A percentile compares a stretch with the other conserved stretches of the same genome.
phyloP scores from a whole-genome alignment of 1,140 invertebrate genomes.

The Penaeus japonicus region DNA sequence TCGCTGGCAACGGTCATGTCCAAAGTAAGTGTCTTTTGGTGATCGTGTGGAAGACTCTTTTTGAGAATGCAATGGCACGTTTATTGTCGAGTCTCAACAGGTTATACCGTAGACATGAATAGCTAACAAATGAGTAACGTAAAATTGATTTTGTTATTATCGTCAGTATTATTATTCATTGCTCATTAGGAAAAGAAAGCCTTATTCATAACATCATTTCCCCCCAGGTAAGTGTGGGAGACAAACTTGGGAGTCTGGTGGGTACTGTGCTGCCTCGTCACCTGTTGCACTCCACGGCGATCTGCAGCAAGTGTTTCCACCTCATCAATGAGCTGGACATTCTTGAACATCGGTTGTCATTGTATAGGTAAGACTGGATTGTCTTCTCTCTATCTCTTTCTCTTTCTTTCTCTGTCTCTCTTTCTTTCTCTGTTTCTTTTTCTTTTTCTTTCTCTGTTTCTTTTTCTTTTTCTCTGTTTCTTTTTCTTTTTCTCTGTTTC shows the following conservation, averaged over 20 bases:
- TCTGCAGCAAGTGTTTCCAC: constrained; percentile 53
- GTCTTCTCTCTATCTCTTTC: background rate
- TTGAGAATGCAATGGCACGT: background rate
- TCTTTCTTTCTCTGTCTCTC: background rate
- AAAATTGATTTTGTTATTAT: no score
- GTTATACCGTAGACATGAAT: no score
- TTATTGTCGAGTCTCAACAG: background rate
- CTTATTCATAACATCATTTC: background rate
- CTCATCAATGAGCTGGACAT: constrained; percentile 54
- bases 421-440: background rate
- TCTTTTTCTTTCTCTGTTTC: background rate
- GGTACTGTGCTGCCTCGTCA: constrained; percentile 42
- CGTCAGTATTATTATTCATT: no score
- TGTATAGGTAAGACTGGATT: constrained; percentile 28
- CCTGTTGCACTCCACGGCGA: constrained; percentile 39
- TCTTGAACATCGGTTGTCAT: constrained; percentile 43
- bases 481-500: background rate
- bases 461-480: background rate
- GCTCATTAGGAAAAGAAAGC: no score
- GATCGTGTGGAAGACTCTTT: background rate
- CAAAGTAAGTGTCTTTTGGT: constrained; percentile 29
- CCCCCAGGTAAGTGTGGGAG: constrained; percentile 52
- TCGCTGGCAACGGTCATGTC: constrained; percentile 49
- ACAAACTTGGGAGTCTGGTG: constrained; percentile 44
- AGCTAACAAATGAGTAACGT: no score